Base-by-base conservation (phyloP, 2,888 invertebrate genomes). In the Pterostichus madidus region DNA sequence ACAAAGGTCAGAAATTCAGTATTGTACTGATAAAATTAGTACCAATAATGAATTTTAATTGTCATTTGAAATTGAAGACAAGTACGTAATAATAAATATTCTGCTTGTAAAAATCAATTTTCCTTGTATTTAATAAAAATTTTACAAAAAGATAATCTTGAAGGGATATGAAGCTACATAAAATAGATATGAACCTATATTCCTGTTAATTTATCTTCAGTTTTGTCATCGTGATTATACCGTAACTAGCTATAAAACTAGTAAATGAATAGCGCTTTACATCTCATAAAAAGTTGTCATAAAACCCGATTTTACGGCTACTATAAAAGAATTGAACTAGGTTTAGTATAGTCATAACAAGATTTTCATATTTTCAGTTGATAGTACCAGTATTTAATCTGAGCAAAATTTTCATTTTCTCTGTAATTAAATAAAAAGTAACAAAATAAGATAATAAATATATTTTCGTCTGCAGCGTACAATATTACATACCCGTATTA, bases 281-380 rank as follows among this genome's bases (percentile, higher is more conserved):
- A 64, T 64, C 64, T 35, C 64, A 64, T 64, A 13, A 64, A 24
- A 64, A 64, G 35, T 32, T 32, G 32, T 64, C 64, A 64, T 64
- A 64, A 64, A 64, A 32, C 13, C 32, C n/a, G 11, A n/a, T 49
- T 32, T 64, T 32, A 64, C 2, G 64, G 6, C 13, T n/a, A 5
- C n/a, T 13, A n/a, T 64, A 64, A 64, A 64, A 31, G 49, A 49
- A 49, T 49, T 49, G 6, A 49, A 49, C n/a, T 49, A 49, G 49
- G 49, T 49, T 49, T n/a, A 49, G 11, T 49, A 49, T 49, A 4
- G 39, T 39, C 39, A 5, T 39, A 39, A 39, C 49, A n/a, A 13
- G 49, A 49, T 49, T 49, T 49, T 49, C 49, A 49, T n/a, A 49
- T 49, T 49, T 49, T n/a, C 13, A 4, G 13, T 49, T 39, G 39